phyloP scores from a whole-genome alignment of 2,888 invertebrate genomes.

The Dorcus hopei region DNA sequence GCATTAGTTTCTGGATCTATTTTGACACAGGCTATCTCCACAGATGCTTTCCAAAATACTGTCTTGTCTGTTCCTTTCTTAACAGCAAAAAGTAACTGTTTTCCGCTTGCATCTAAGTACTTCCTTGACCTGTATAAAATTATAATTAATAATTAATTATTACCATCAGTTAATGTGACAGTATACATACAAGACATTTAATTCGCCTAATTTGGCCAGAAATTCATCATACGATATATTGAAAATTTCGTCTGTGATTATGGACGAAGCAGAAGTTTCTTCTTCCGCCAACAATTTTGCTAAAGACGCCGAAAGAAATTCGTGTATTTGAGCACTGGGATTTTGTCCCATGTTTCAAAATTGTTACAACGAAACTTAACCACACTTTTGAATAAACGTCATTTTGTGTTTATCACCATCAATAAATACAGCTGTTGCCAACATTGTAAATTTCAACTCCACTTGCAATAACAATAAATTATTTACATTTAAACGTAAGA shows the following conservation, averaged over 20 bases:
- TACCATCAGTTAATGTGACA: slow-evolving; percentile 11
- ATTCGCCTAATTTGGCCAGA: slow-evolving; percentile 54
- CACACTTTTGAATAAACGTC: background rate
- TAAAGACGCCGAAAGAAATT: slow-evolving; percentile 26
- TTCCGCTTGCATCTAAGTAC: slow-evolving; percentile 59
- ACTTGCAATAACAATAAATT: too few species aligned
- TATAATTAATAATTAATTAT: background rate
- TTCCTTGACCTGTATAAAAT: slow-evolving; percentile 53
- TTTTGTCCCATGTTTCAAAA: slow-evolving; percentile 30
- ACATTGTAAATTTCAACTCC: too few species aligned
- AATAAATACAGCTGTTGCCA: too few species aligned
- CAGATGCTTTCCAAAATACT: slow-evolving; percentile 67
- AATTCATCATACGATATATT: slow-evolving; percentile 58
- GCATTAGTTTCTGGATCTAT: slow-evolving; percentile 47
- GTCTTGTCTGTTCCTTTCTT: slow-evolving; percentile 63
- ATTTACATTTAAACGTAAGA: too few species aligned
- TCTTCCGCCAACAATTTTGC: slow-evolving; percentile 35
- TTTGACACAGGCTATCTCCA: slow-evolving; percentile 64
- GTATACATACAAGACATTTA: slow-evolving; percentile 59
- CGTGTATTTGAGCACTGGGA: slow-evolving; percentile 33
- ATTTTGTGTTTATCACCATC: too few species aligned
- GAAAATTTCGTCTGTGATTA: slow-evolving; percentile 41
- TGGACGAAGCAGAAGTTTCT: slow-evolving; percentile 27
- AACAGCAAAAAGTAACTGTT: slow-evolving; percentile 62
- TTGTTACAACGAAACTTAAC: background rate